Percentiles rank a stretch among this genome's conserved stretches.
Evolutionary conservation across 2,113 vertebrate species (phyloP).

Genomic region (Festucalex cinctus): DNA sequence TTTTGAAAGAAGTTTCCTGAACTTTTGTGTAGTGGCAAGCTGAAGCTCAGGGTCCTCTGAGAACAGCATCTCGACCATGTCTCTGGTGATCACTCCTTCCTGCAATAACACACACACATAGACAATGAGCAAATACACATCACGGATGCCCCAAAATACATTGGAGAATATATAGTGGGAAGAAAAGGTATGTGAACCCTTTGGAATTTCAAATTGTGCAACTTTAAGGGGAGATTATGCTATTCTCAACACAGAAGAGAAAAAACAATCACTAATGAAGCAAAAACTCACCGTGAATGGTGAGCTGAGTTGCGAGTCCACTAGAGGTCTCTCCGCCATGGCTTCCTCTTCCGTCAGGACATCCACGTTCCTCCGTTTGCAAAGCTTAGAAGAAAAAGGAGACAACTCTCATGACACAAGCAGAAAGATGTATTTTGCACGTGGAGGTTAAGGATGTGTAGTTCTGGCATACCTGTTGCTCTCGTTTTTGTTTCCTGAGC

Average conservation of each 20-base stretch:
- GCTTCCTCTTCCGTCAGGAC: constrained; percentile 86
- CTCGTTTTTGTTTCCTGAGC: constrained; percentile 96
- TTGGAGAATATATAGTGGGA: background rate
- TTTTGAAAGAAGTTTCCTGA: constrained; percentile 97
- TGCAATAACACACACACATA: constrained; percentile 48
- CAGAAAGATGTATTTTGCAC: background rate
- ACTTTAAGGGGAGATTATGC: background rate
- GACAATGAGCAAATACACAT: background rate
- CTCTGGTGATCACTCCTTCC: constrained; percentile 93
- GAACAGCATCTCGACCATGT: constrained; percentile 98
- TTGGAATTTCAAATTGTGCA: background rate
- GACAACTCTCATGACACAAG: background rate
- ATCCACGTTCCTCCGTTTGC: constrained; percentile 97
- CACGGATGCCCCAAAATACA: background rate
- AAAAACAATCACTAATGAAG: background rate
- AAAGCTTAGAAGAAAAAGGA: constrained; percentile 76
- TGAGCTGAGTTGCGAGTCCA: constrained; percentile 85
- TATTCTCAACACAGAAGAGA: background rate
- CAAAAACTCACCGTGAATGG: constrained; percentile 78
- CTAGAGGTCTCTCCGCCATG: constrained; percentile 87
- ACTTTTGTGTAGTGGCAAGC: constrained; percentile 92
- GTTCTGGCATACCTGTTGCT: constrained; percentile 82
- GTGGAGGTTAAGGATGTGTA: too few species aligned
- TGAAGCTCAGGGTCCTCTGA: constrained; percentile 94
- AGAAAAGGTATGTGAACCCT: too few species aligned